Base-by-base conservation (phyloP, 2,113 vertebrate genomes). In the Morphnarchus princeps region DNA sequence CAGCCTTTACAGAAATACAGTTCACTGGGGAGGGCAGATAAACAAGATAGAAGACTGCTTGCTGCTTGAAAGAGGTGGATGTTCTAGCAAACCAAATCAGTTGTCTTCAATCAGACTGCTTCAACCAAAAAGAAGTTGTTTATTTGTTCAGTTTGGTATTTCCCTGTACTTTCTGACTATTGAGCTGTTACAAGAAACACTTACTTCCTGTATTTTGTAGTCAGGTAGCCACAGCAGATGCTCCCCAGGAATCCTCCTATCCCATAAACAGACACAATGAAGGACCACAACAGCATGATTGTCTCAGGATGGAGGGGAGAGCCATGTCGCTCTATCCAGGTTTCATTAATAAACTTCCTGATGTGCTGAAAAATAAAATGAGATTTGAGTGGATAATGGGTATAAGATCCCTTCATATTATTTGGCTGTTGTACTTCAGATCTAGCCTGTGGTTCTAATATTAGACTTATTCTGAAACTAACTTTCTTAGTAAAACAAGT, bases 291-390 rank as follows among this genome's bases (percentile, higher is more conserved):
- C 55, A 98, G 92, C 95, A 98, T 98, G 83, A 98, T 84, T 61
- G 97, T 97, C 13, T 98, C 98, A 2, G 97, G 93, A 2, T 92
- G 91, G 50, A 98, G 94, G 11, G 98, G 96, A 42, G 83, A 90
- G 19, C 94, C 96, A 1, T 98, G 97, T 42, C 98, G 95, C 36
- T 71, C 79, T 85, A 97, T 76, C 99, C 98, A 99, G 3, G 99
- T 99, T 91, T 98, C 98, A 83, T 99, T 99, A 49, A 99, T 97
- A 74, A 99, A 99, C 22, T 95, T 98, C 89, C 98, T 98, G 89
- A 99, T 99, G 79, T 98, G 98, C 99, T 99, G 91, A 65, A 88
- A 93, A 83, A 79, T 8, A 86, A 82, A 73, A 74, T 0, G 1
- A 73, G 12, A 22, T 59, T 47, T 95, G 49, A 45, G 20, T 77